These are phyloP conservation scores for Pygoscelis antarcticus DNA, from an alignment of 2,113 vertebrate species.

Conservation along the genomic window DNA sequence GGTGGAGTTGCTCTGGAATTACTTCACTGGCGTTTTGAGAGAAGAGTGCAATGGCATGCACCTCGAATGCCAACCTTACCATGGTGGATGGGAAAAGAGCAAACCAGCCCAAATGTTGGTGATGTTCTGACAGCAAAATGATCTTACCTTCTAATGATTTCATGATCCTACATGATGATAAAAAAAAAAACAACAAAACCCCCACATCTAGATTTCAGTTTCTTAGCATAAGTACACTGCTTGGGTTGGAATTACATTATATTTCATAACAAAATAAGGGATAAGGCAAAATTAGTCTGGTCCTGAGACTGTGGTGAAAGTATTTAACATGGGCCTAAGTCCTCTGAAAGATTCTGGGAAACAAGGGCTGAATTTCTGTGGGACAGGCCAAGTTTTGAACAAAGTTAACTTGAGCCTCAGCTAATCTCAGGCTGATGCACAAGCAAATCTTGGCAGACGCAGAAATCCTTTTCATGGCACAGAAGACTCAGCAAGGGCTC, in stretches of 20 bases:
- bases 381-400: background rate
- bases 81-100: background rate
- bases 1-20: background rate
- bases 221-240: background rate
- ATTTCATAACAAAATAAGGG: background rate
- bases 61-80: accelerated
- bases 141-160: background rate
- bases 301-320: background rate
- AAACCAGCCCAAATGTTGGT: background rate
- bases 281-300: background rate
- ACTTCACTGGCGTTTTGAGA: background rate
- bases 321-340: background rate
- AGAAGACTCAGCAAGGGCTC: background rate
- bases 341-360: background rate
- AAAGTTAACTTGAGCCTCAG: background rate
- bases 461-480: background rate
- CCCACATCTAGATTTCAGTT: background rate
- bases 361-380: background rate
- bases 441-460: background rate
- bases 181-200: background rate
- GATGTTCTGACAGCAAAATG: background rate
- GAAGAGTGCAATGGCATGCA: background rate
- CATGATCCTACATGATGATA: background rate
- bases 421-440: background rate
- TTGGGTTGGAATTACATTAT: background rate